These are phyloP conservation scores for Felis chaus DNA, from an alignment of 2,113 vertebrate species.

Conservation along the genomic window DNA sequence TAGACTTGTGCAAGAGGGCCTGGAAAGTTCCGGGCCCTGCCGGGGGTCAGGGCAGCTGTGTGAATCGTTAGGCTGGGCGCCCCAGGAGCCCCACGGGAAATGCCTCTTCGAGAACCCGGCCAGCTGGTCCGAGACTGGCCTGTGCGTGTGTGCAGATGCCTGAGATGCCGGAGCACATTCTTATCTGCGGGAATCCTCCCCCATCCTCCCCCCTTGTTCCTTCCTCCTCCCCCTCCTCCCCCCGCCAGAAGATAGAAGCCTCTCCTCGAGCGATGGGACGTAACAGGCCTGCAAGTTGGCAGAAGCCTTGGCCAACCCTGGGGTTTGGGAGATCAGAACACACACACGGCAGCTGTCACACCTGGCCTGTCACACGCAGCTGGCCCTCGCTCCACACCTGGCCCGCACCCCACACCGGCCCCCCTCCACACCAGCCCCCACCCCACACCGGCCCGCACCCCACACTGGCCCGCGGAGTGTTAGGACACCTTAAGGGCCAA, in stretches of 20 bases:
- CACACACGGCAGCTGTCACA: no score
- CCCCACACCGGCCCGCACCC: background rate
- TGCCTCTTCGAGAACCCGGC: background rate
- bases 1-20: no score
- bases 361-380: background rate
- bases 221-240: background rate
- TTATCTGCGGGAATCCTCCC: background rate
- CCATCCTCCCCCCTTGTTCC: background rate
- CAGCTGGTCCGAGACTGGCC: background rate
- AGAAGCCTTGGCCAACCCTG: background rate
- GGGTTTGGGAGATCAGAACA: background rate
- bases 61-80: background rate
- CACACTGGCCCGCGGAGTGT: background rate
- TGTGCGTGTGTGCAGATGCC: background rate
- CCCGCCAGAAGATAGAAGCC: background rate
- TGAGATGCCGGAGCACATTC: slow-evolving; percentile 30
- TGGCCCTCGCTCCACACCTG: no score
- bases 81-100: background rate
- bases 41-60: no score
- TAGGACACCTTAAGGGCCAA: background rate
- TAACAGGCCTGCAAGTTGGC: background rate
- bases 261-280: background rate
- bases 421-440: no score
- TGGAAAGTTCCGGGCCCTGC: background rate
- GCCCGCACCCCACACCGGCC: background rate